Base-by-base conservation (phyloP, 2,888 invertebrate genomes). In the Agelastica alni region DNA sequence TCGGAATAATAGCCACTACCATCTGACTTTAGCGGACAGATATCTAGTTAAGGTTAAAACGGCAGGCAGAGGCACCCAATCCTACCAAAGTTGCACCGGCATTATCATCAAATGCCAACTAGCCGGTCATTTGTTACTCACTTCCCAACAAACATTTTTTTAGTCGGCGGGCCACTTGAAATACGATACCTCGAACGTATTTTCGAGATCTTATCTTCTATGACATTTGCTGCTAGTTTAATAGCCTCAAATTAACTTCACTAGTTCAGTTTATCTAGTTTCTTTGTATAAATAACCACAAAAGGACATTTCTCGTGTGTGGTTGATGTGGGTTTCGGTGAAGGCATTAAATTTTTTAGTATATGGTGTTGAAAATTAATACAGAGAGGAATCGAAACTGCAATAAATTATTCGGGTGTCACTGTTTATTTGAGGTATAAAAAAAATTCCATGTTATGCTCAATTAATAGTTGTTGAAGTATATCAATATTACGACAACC, bases 231-330 rank as follows among this genome's bases (percentile, higher is more conserved):
- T 69, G 71, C 71, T 69, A 70, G 70, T 71, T 71, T 70, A 70
- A 71, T 70, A 70, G 71, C 66, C 63, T 66, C 70, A 70, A 70
- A 71, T 71, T 71, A 71, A 71, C 71, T 70, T 71, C 70, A 68
- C 68, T 70, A 70, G 70, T 67, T 65, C 66, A 55, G 61, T 64
- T 64, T 69, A 69, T 69, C 69, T 66, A 61, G 62, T 62, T 51
- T 58, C 59, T 60, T 62, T 61, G 56, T 58, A 53, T 58, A 58
- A 61, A 62, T 60, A 59, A 61, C 61, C 61, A 58, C 55, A 53
- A 51, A 53, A 57, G 45, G 53, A 46, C 46, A 53, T 49, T 54
- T 32, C 20, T 26, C 28, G 20, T 41, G 22, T 32, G 32, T 10
- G 31, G 12, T 31, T 20, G 10, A 4, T 41, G 22, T 32, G 32